Base-by-base conservation (phyloP, 2,888 invertebrate genomes). In the Tipula helvola region DNA sequence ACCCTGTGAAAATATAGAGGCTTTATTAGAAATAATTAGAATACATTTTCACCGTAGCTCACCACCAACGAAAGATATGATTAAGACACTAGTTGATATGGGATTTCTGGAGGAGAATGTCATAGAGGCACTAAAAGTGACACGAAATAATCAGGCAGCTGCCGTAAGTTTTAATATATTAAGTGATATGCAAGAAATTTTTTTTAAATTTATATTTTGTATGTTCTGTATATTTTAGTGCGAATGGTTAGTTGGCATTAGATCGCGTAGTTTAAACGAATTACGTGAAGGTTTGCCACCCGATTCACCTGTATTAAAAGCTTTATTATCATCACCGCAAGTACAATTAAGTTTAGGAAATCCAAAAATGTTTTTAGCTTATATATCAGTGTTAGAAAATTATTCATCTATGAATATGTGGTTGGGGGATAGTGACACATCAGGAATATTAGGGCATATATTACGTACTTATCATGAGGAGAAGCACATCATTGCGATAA, bases 371-470 rank as follows among this genome's bases (percentile, higher is more conserved):
- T 91, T 95, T 88, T 86, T 89, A 94, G 95, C 94, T n/a, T 94
- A 94, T 90, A 90, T 95, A 88, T 93, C 94, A 88, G 94, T 95
- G 91, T 90, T 95, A 89, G 95, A 95, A 90, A 94, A 93, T 88
- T 94, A 95, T 83, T 92, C 93, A 87, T 92, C 93, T 57, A 93
- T 94, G 88, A 93, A 93, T 88, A 92, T 93, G 88, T 95, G 95
- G 94, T 92, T 94, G 87, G 94, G 93, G 88, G 95, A 95, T 90
- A 93, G 93, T n/a, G 95, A 95, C 89, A 94, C 94, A 41, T 93
- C 94, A 85, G 94, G 94, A 18, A 92, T 95, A 87, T 92, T 95
- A 86, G 93, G 93, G 89, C 94, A 94, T 90, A 94, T 95, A 88
- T 93, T 94, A 88, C 93, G 94, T 88, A 94, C 93, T 88, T 94